Conservation (phyloP, 1,140 invertebrate species). For the Oedothorax gibbosus region DNA sequence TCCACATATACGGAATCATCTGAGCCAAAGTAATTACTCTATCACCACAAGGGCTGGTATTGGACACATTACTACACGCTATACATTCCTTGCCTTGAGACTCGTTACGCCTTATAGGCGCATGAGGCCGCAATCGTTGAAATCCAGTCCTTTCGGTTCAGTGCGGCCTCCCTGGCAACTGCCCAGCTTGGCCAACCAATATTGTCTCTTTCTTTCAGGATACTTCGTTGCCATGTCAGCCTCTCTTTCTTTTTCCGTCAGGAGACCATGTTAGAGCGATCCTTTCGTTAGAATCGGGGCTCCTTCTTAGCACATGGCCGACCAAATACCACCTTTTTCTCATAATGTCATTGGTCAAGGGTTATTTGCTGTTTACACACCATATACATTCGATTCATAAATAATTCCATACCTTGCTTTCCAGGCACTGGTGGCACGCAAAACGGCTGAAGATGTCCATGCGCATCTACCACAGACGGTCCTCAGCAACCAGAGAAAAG, state of each 20-base stretch:
- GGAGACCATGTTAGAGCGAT: not conserved
- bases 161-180: no score
- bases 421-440: slow-evolving; percentile 15
- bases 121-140: no score
- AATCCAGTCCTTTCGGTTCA: no score
- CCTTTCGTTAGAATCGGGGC: not conserved
- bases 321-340: not conserved
- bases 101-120: no score
- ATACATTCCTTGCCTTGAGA: no score
- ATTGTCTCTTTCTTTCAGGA: no score
- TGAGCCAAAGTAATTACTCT: no score
- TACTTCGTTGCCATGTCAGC: no score
- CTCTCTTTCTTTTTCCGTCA: not conserved
- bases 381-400: not conserved
- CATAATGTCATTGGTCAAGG: not conserved
- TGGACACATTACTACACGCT: no score
- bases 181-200: no score
- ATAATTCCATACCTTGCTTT: not conserved
- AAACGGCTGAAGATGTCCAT: slow-evolving; percentile 28
- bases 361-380: not conserved
- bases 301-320: not conserved
- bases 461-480: slow-evolving; percentile 43
- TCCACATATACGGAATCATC: no score
- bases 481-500: slow-evolving; percentile 33
- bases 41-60: no score